These are phyloP conservation scores for Hemicentrotus pulcherrimus DNA, from an alignment of 35 echinoderm and acorn worm species.

Conservation along the genomic window DNA sequence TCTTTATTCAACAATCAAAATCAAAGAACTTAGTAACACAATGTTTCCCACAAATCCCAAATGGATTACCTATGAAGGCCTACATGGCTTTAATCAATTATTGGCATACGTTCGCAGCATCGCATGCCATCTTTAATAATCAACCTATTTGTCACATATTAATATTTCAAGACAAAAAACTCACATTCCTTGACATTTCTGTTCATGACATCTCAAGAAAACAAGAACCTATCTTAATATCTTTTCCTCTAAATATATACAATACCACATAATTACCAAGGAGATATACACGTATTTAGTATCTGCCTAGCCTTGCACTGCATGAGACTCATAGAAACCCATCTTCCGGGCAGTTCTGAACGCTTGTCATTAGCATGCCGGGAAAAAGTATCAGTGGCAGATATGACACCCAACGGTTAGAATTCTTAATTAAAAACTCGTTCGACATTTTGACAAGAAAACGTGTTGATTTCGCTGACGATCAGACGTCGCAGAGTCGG, in stretches of 20 bases:
- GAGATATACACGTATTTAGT: background rate
- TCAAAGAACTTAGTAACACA: too few species aligned
- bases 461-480: slow-evolving; percentile 9
- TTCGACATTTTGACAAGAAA: slow-evolving; percentile 2
- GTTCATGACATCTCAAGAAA: background rate
- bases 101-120: too few species aligned
- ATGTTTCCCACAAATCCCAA: too few species aligned
- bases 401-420: slow-evolving; percentile 9
- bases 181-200: too few species aligned
- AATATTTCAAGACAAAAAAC: too few species aligned
- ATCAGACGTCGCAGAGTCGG: background rate
- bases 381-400: background rate
- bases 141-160: too few species aligned
- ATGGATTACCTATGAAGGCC: too few species aligned
- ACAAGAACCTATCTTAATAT: background rate
- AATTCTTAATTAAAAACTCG: slow-evolving; percentile 14
- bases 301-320: background rate
- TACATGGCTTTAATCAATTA: too few species aligned
- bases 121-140: too few species aligned
- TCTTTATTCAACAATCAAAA: too few species aligned
- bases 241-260: too few species aligned
- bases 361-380: slow-evolving; percentile 1
- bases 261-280: too few species aligned
- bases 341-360: slow-evolving; percentile 7
- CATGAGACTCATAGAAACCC: background rate